A percentile compares a stretch with the other conserved stretches of the same genome.
Conservation (phyloP, 2,113 vertebrate species). For the Ictidomys tridecemlineatus region DNA sequence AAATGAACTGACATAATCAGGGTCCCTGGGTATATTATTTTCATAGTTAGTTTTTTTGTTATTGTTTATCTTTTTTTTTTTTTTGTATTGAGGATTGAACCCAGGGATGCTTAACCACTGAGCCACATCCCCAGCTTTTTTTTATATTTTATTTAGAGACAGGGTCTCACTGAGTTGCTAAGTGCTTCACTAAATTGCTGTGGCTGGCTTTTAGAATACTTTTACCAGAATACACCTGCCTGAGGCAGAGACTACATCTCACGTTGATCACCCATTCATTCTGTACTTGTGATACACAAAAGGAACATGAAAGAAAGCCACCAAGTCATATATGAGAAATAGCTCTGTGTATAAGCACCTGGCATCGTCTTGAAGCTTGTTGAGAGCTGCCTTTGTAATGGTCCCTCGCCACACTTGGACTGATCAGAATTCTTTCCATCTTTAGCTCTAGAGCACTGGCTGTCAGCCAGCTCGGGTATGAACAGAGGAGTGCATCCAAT, state of each 20-base stretch:
- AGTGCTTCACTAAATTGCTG: no score
- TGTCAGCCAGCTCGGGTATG: slow-evolving; percentile 87
- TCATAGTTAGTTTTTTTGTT: background rate
- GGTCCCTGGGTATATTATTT: background rate
- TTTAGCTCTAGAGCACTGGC: slow-evolving; percentile 81
- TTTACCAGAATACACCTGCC: background rate
- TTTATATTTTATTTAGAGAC: no score
- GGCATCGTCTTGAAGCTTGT: slow-evolving; percentile 90
- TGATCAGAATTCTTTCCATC: slow-evolving; percentile 85
- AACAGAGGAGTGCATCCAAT: slow-evolving; percentile 96
- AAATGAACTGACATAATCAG: background rate
- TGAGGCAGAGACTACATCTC: slow-evolving; percentile 37
- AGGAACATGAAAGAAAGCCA: background rate
- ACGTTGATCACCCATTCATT: background rate
- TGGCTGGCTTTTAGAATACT: background rate
- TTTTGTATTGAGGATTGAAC: no score
- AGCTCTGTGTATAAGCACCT: slow-evolving; percentile 89
- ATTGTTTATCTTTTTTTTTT: no score
- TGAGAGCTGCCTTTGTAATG: slow-evolving; percentile 88
- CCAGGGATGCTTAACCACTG: no score
- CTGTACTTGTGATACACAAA: background rate
- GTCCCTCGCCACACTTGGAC: slow-evolving; percentile 79
- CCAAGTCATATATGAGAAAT: background rate
- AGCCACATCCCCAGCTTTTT: no score
- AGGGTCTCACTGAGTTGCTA: no score